A percentile compares a stretch with the other conserved stretches of the same genome.
Evolutionary conservation across 1,140 invertebrate genomes (phyloP).

Genomic region (Leguminivora glycinivorella): DNA sequence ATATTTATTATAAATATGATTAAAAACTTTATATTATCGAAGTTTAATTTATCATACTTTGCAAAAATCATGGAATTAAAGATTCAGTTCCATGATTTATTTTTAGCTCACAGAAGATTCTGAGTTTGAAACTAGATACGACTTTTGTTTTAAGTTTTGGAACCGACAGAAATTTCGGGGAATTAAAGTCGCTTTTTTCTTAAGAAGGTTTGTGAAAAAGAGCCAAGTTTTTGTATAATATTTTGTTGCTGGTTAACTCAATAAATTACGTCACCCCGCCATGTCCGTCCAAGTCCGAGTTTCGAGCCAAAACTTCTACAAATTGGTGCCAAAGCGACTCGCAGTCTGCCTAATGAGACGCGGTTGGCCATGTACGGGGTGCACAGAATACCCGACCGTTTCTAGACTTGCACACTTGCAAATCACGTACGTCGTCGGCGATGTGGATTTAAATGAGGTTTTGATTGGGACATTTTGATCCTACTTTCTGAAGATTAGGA

Average conservation of each 20-base stretch:
- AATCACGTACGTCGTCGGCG: slow-evolving; percentile 9
- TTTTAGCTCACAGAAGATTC: no score
- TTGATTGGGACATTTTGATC: not conserved
- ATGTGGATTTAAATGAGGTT: not conserved
- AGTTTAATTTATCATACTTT: no score
- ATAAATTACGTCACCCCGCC: not conserved
- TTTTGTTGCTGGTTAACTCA: not conserved
- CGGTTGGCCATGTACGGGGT: not conserved
- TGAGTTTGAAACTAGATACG: no score
- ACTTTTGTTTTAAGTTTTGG: no score
- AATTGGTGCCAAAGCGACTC: slow-evolving; percentile 1
- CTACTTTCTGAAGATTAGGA: not conserved
- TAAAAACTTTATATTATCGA: no score
- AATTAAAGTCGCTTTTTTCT: no score
- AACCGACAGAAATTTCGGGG: no score
- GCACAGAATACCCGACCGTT: not conserved
- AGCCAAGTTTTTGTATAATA: no score
- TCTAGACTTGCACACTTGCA: slow-evolving; percentile 21
- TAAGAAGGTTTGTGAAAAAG: no score
- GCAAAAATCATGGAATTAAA: no score
- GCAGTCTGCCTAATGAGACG: slow-evolving; percentile 23
- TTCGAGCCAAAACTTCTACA: slow-evolving; percentile 9
- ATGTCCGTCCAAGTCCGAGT: not conserved
- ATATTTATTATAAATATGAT: no score
- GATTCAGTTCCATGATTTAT: no score